These are phyloP conservation scores for Melanotaenia duboulayi DNA, from an alignment of 2,113 vertebrate genomes.

Conservation along the genomic window DNA sequence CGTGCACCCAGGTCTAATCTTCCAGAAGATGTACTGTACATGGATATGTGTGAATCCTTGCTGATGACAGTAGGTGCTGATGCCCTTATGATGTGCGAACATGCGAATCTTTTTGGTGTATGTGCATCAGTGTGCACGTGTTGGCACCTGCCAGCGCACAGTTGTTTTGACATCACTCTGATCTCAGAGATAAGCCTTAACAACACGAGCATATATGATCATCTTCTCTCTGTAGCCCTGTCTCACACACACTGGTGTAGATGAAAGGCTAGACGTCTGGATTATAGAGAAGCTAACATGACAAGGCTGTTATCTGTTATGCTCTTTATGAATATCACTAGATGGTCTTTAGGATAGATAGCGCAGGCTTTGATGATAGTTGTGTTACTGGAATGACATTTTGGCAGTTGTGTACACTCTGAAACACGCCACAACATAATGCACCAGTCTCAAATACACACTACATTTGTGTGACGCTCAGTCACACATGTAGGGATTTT, in stretches of 20 bases:
- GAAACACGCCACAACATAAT: slow-evolving; percentile 64
- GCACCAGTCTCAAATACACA: slow-evolving; percentile 55
- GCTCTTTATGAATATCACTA: slow-evolving; percentile 81
- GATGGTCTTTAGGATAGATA: slow-evolving; percentile 80
- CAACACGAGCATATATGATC: slow-evolving; percentile 78
- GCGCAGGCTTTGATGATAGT: slow-evolving; percentile 73
- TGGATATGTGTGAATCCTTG: background rate
- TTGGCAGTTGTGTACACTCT: slow-evolving; percentile 74
- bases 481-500: slow-evolving; percentile 68
- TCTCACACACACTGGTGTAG: slow-evolving; percentile 36
- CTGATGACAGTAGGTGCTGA: slow-evolving; percentile 2
- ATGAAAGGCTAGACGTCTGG: slow-evolving; percentile 73
- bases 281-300: slow-evolving; percentile 78
- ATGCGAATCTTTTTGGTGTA: slow-evolving; percentile 14
- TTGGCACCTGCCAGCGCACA: slow-evolving; percentile 66
- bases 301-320: slow-evolving; percentile 79
- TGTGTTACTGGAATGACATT: slow-evolving; percentile 74
- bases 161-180: slow-evolving; percentile 77
- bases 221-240: slow-evolving; percentile 40
- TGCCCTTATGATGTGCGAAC: slow-evolving; percentile 13
- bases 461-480: slow-evolving; percentile 19
- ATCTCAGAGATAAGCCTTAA: slow-evolving; percentile 75
- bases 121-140: slow-evolving; percentile 17
- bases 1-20: background rate
- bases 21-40: background rate